Base-by-base conservation (phyloP, 2,888 invertebrate genomes). In the Thymelicus acteon region DNA sequence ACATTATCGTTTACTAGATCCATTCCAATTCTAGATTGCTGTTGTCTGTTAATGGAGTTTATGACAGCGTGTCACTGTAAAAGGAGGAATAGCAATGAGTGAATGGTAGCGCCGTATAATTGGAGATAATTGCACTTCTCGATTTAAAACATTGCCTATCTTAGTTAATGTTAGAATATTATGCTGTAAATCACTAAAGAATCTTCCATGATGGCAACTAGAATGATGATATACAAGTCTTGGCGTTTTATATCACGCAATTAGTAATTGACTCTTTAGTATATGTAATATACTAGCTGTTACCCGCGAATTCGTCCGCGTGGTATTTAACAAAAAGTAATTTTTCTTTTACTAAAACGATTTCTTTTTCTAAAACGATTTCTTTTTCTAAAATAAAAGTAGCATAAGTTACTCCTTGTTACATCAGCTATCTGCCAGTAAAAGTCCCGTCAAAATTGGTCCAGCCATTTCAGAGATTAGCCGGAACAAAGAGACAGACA, bases 41-140 rank as follows among this genome's bases (percentile, higher is more conserved):
- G 62, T 71, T 75, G 62, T 72, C 72, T 74, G 60, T 71, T 77
- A 75, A 79, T 77, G 76, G 78, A 72, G 64, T 82, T 88, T 86
- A 89, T 87, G 86, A 87, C 79, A 83, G 77, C 78, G 73, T 82
- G 79, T 77, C 81, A 82, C 87, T 87, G 80, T 87, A 89, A 85
- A 89, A 87, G 88, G 85, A 84, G 80, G 81, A 85, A 84, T 80
- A 79, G 75, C 72, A 77, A 79, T 76, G 75, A 77, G 79, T 79
- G 84, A 84, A 83, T 82, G 82, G 81, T 82, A 82, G 79, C 80
- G 81, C 79, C 77, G 75, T 75, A 75, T 78, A 79, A 79, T 79
- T 78, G 79, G 78, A 82, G 79, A 81, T 85, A 85, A 84, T 82
- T 80, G 77, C 76, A 76, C 66, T 73, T 74, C 66, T 71, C 61